Evolutionary conservation across 2,113 vertebrate species (phyloP).

Genomic region (Myotis lucifugus): DNA sequence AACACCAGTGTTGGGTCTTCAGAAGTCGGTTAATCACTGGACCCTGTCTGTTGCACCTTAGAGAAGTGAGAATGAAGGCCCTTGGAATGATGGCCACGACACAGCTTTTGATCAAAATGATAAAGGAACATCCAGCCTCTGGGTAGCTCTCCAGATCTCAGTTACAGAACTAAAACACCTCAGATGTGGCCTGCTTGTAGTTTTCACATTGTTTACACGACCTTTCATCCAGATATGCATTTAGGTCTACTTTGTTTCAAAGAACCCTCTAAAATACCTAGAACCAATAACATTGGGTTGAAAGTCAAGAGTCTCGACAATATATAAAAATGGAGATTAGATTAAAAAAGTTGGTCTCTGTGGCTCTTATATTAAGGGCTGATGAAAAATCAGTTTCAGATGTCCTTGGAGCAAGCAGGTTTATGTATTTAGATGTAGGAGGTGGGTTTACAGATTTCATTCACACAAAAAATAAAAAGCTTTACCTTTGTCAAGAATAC

Average conservation of each 20-base stretch:
- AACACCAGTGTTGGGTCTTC: not conserved
- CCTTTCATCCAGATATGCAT: not conserved
- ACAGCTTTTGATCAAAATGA: not conserved
- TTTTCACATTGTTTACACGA: not conserved
- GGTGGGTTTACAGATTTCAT: constrained; percentile 34
- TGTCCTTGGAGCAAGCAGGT: not conserved
- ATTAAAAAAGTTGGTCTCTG: not conserved
- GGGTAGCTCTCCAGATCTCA: not conserved
- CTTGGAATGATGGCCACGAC: not conserved
- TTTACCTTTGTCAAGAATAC: constrained; percentile 23
- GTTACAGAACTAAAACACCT: not conserved
- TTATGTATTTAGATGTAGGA: not conserved
- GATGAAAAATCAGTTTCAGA: constrained; percentile 51
- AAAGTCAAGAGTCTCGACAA: constrained; percentile 6
- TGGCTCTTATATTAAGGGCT: constrained; percentile 8
- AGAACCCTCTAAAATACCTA: not conserved
- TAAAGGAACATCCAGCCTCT: not conserved
- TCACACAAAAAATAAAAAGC: not conserved
- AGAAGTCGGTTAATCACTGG: not conserved
- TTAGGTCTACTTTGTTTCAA: not conserved
- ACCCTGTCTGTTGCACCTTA: not conserved
- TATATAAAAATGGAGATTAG: not conserved
- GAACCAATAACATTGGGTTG: not conserved
- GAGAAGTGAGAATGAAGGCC: not conserved
- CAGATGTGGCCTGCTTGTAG: not conserved